A percentile compares a stretch with the other conserved stretches of the same genome.
These are phyloP conservation scores for Aphelenchoides besseyi DNA, from an alignment of 1,140 invertebrate genomes.

Conservation along the genomic window DNA sequence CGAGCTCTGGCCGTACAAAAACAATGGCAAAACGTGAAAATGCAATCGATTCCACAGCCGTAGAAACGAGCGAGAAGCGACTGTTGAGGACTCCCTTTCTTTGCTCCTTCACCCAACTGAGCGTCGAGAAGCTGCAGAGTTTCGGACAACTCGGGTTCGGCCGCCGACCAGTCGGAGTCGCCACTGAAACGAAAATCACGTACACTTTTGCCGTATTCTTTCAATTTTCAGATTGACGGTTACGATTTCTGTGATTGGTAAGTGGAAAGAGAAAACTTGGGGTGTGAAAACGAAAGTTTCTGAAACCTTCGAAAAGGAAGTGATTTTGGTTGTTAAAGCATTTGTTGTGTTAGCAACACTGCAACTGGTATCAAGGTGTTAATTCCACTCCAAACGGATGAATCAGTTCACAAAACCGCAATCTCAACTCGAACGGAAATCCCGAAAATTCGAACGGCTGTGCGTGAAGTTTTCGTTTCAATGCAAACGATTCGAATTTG, in stretches of 20 bases:
- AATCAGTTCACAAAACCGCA: not conserved
- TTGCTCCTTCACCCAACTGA: not conserved
- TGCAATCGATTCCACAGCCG: not conserved
- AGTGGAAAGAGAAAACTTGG: not conserved
- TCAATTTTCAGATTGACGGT: not conserved
- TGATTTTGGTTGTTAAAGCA: not conserved
- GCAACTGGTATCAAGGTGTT: not conserved
- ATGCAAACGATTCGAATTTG: not conserved
- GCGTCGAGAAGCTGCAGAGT: slow-evolving; percentile 10
- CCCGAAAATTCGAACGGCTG: not conserved
- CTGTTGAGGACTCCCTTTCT: not conserved
- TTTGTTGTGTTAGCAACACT: slow-evolving; percentile 2
- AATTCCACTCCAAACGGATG: slow-evolving; percentile 2
- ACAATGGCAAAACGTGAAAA: slow-evolving; percentile 9
- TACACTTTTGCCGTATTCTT: not conserved
- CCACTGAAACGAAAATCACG: not conserved
- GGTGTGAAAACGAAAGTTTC: not conserved
- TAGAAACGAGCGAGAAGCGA: slow-evolving; percentile 10
- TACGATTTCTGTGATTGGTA: not conserved
- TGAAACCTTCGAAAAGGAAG: not conserved
- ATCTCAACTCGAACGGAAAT: not conserved
- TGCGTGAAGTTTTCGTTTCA: not conserved
- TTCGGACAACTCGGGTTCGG: slow-evolving; percentile 15
- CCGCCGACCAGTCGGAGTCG: not conserved
- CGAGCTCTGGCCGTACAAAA: not conserved